These are phyloP conservation scores for Aythya baeri DNA, from an alignment of 2,113 vertebrate genomes.

Conservation along the genomic window DNA sequence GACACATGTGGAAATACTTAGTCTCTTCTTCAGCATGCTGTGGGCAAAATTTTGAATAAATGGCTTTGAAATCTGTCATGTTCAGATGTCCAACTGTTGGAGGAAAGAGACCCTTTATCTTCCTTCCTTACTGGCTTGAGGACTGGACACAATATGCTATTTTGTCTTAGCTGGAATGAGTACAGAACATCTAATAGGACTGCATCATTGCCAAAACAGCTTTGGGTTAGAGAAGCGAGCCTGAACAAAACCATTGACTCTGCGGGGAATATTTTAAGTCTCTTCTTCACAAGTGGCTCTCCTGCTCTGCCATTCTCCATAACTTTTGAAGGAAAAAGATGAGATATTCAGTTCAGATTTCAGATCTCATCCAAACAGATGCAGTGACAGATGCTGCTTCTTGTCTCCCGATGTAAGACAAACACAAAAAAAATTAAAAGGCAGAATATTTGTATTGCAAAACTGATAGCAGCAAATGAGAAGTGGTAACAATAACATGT, in stretches of 20 bases:
- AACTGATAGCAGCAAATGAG: neutral
- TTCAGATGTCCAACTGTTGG: neutral
- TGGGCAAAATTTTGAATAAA: neutral
- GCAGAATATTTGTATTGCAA: neutral
- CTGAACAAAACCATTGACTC: neutral
- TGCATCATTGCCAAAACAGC: neutral
- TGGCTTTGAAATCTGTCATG: neutral
- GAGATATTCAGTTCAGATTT: neutral
- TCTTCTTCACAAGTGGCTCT: neutral
- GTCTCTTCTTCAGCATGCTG: neutral
- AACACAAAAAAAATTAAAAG: neutral
- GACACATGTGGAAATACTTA: neutral
- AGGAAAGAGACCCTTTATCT: neutral
- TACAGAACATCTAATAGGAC: neutral
- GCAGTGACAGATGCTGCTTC: neutral
- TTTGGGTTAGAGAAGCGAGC: neutral
- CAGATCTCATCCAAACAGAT: neutral
- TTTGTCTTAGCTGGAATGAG: neutral
- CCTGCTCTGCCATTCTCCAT: neutral
- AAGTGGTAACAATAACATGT: neutral
- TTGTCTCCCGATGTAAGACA: neutral
- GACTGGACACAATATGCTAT: neutral
- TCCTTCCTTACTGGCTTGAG: neutral
- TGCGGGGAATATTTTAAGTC: neutral
- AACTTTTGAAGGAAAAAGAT: neutral